phyloP scores from a whole-genome alignment of 2,888 invertebrate genomes.

The Tholera decimalis region DNA sequence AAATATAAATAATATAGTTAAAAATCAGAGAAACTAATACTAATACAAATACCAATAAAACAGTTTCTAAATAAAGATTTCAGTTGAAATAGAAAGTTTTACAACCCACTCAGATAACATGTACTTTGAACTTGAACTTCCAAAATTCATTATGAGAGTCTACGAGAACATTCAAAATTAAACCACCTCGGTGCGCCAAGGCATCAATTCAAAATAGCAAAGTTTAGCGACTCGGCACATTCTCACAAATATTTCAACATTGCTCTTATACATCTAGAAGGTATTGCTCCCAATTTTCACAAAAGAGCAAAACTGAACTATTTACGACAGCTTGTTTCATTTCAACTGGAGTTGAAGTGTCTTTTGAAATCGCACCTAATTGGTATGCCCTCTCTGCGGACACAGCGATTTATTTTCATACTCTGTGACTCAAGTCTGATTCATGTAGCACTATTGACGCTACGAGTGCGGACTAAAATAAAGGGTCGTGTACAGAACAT shows the following conservation, averaged over 20 bases:
- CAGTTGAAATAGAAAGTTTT: background rate
- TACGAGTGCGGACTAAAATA: constrained; percentile 57
- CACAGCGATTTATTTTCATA: constrained; percentile 69
- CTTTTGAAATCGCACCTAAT: constrained; percentile 72
- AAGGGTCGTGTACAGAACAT: constrained; percentile 48
- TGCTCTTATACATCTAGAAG: constrained; percentile 31
- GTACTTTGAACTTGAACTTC: constrained; percentile 25
- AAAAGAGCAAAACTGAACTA: constrained; percentile 45
- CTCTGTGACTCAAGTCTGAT: constrained; percentile 68
- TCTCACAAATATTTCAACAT: constrained; percentile 44
- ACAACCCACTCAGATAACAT: constrained; percentile 1
- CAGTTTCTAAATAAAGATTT: background rate
- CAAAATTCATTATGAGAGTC: constrained; percentile 30
- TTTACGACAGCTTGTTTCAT: constrained; percentile 55
- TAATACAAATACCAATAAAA: too few species aligned
- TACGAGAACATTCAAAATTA: constrained; percentile 39
- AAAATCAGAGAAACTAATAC: background rate
- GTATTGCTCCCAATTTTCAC: constrained; percentile 43
- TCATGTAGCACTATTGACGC: constrained; percentile 64
- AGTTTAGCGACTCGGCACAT: constrained; percentile 34
- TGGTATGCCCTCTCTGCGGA: constrained; percentile 64
- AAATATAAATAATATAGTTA: background rate
- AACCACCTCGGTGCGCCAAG: constrained; percentile 19
- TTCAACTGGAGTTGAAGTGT: constrained; percentile 41
- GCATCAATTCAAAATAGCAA: constrained; percentile 38